These are phyloP conservation scores for Drosophila birchii DNA, from an alignment of 2,888 invertebrate genomes.

Conservation along the genomic window DNA sequence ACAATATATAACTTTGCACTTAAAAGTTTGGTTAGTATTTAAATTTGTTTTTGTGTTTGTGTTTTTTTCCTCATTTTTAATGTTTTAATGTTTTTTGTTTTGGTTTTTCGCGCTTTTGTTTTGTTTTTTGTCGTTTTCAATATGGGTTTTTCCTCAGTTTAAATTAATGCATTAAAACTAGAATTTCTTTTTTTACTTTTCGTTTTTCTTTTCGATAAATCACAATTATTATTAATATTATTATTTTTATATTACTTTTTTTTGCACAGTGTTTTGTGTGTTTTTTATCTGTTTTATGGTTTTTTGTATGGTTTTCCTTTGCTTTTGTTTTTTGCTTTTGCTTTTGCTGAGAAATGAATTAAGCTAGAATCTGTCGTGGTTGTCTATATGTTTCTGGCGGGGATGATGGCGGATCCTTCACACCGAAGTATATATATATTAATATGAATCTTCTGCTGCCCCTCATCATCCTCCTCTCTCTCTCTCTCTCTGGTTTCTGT, in stretches of 20 bases:
- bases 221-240: conserved; percentile 63
- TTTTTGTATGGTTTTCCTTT: conserved; percentile 30
- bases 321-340: conserved; percentile 5
- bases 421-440: background rate
- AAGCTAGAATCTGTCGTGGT: conserved; percentile 37
- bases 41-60: conserved; percentile 28
- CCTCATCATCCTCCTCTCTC: background rate
- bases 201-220: conserved; percentile 57
- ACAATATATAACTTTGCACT: conserved; percentile 61
- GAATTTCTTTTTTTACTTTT: conserved; percentile 29
- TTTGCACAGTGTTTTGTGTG: conserved; percentile 48
- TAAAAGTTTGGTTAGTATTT: conserved; percentile 65
- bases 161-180: conserved; percentile 48
- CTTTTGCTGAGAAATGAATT: conserved; percentile 30
- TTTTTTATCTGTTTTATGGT: conserved; percentile 39
- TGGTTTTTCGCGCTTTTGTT: conserved; percentile 15
- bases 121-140: conserved; percentile 12
- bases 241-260: conserved; percentile 29
- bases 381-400: conserved; percentile 4
- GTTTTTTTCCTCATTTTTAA: conserved; percentile 23
- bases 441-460: background rate
- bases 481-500: background rate
- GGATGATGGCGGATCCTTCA: background rate
- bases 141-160: conserved; percentile 8
- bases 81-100: conserved; percentile 27